phyloP scores from a whole-genome alignment of 2,888 invertebrate species.

The Parnassius smintheus region DNA sequence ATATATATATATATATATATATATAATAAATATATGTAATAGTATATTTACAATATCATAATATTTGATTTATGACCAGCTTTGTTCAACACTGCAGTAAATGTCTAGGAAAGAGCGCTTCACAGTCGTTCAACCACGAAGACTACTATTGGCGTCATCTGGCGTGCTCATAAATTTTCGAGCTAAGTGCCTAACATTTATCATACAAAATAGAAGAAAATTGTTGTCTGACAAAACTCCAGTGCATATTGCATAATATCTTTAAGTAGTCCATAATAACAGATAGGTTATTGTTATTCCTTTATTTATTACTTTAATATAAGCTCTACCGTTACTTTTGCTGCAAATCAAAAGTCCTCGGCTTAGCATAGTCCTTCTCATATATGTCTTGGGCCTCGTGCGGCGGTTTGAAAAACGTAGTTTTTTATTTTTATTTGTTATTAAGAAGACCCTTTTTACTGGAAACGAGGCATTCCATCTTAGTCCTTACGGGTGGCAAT shows the following conservation, averaged over 20 bases:
- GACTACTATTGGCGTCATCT: slow-evolving; percentile 4
- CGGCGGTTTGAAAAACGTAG: too few relatives aligned
- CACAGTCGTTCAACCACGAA: background rate
- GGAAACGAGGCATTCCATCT: too few relatives aligned
- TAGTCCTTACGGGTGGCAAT: too few relatives aligned
- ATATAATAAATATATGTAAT: too few relatives aligned
- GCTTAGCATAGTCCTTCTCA: too few relatives aligned
- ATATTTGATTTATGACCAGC: slow-evolving; percentile 1
- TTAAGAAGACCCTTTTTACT: too few relatives aligned
- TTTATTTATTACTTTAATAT: too few relatives aligned
- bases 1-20: too few relatives aligned
- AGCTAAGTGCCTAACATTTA: background rate
- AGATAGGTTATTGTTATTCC: background rate
- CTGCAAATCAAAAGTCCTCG: too few relatives aligned
- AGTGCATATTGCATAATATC: background rate
- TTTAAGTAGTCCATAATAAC: background rate
- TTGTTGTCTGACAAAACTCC: background rate
- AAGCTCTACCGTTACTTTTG: too few relatives aligned
- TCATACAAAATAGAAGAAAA: slow-evolving; percentile 1
- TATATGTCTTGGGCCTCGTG: too few relatives aligned
- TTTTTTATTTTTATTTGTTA: too few relatives aligned
- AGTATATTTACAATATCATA: background rate
- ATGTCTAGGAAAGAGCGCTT: background rate
- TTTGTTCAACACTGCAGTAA: background rate
- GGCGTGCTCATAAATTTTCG: slow-evolving; percentile 3